Evolutionary conservation across 2,113 vertebrate species (phyloP).

Genomic region (Gymnobelideus leadbeateri): DNA sequence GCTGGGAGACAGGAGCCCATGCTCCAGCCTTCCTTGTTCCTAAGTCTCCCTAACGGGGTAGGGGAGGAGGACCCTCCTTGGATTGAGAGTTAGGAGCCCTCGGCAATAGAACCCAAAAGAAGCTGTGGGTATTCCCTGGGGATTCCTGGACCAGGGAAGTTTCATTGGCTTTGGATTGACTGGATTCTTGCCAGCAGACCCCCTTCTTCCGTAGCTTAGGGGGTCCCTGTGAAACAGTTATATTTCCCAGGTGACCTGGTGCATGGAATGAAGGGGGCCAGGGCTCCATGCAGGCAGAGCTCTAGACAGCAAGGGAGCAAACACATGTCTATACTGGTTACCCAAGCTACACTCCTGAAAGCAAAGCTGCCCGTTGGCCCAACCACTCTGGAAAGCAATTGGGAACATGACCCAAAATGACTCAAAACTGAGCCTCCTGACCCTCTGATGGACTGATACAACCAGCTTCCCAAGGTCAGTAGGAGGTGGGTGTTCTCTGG

Average conservation of each 20-base stretch:
- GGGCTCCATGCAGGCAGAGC: no score
- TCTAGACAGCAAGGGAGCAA: neutral
- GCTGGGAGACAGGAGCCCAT: no score
- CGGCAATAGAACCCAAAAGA: no score
- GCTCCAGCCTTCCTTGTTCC: neutral
- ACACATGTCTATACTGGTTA: neutral
- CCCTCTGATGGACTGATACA: neutral
- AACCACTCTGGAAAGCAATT: neutral
- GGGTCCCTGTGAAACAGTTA: neutral
- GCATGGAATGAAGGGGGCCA: neutral
- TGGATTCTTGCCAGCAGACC: neutral
- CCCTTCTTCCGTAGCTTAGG: neutral
- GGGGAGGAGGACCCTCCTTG: fast-evolving
- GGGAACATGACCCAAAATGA: neutral
- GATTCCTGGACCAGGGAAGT: neutral
- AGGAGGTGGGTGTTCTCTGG: neutral
- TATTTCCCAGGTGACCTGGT: no score
- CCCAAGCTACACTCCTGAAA: neutral
- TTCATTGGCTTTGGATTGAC: no score
- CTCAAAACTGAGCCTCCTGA: neutral
- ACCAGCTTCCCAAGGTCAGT: neutral
- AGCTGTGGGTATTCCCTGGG: no score
- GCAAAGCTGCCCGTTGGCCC: neutral
- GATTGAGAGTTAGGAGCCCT: no score
- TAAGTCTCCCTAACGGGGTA: neutral